Conservation (phyloP, 2,797 vertebrate genomes). For the Psittacula echo region DNA sequence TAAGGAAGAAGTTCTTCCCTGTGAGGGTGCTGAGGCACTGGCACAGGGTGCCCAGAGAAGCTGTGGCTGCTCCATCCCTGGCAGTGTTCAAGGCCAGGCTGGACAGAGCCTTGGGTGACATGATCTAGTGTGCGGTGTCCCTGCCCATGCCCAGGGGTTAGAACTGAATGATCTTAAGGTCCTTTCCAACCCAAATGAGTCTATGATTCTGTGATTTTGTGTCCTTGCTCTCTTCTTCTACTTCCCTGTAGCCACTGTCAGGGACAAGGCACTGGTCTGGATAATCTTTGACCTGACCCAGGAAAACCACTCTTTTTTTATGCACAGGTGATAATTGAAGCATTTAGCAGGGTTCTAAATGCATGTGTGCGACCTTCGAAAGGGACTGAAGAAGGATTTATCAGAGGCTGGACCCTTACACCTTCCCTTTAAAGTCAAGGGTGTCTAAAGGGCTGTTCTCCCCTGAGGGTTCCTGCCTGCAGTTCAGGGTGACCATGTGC, state of each 20-base stretch:
- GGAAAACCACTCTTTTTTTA: background rate
- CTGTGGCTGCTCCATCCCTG: background rate
- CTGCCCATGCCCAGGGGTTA: background rate
- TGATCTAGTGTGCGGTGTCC: background rate
- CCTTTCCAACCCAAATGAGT: background rate
- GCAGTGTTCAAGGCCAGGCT: background rate
- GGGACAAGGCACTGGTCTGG: background rate
- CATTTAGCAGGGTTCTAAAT: background rate
- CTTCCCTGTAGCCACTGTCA: background rate
- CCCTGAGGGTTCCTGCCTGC: background rate
- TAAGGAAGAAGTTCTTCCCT: background rate
- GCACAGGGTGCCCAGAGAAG: background rate
- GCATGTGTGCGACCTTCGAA: background rate
- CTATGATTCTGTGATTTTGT: background rate
- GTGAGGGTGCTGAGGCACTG: background rate
- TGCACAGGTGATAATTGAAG: background rate
- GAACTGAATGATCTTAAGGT: background rate
- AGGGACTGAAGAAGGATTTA: background rate
- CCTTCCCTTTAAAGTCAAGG: background rate
- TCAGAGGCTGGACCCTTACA: background rate
- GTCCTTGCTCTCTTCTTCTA: background rate
- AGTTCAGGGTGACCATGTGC: background rate
- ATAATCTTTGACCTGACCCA: fast-evolving
- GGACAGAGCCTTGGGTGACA: background rate
- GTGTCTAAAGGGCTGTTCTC: background rate